Percentiles rank a stretch among this genome's conserved stretches.
Evolutionary conservation across 2,113 vertebrate genomes (phyloP).

Genomic region (Microtus richardsoni): DNA sequence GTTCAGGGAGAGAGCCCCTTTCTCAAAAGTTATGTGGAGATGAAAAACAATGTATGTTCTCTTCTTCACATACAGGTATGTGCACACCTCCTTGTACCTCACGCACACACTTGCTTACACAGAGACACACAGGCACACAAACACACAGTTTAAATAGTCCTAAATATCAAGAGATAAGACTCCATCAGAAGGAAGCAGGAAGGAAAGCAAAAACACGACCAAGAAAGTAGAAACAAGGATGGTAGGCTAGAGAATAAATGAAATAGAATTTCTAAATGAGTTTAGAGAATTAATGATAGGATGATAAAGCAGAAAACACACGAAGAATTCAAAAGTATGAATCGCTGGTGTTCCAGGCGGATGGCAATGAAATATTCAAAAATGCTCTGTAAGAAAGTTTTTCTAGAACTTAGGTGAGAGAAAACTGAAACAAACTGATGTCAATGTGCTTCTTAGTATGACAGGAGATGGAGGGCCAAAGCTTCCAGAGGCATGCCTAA

Average conservation of each 20-base stretch:
- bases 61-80: background rate
- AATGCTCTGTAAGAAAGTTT: background rate
- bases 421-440: background rate
- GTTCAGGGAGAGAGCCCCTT: background rate
- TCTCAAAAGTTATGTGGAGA: background rate
- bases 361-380: constrained; percentile 1
- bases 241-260: background rate
- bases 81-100: background rate
- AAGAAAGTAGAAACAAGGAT: background rate
- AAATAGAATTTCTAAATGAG: background rate
- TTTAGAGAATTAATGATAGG: background rate
- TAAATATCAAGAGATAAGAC: background rate
- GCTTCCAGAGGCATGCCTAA: background rate
- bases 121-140: background rate
- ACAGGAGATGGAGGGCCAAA: background rate
- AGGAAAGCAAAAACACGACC: background rate
- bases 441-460: background rate
- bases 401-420: background rate
- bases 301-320: background rate
- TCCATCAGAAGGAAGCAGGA: background rate
- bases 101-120: background rate
- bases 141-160: background rate
- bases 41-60: background rate
- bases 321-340: background rate
- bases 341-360: background rate